Conservation (phyloP, 1,140 invertebrate species). For the Ptiloglossa arizonensis region DNA sequence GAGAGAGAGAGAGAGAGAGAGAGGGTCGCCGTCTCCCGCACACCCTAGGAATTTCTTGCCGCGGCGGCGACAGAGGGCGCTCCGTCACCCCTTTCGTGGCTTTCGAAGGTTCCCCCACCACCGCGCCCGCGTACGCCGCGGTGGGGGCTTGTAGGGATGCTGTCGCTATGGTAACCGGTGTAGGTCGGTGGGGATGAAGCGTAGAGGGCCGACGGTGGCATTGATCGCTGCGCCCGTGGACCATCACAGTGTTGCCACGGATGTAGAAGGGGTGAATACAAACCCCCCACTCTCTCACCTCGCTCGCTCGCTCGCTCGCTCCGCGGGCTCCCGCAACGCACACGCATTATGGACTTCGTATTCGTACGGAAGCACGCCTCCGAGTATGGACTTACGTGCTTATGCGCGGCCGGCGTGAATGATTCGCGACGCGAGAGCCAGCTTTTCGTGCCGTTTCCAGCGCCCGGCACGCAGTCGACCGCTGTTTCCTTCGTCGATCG, state of each 20-base stretch:
- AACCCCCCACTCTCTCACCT: constrained; percentile 52
- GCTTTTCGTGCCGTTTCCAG: constrained; percentile 49
- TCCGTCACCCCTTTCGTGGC: constrained; percentile 68
- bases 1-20: constrained; percentile 49
- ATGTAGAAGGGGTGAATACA: constrained; percentile 76
- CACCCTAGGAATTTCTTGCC: constrained; percentile 69
- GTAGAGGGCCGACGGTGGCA: constrained; percentile 76
- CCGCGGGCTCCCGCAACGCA: constrained; percentile 41
- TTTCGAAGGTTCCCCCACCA: constrained; percentile 68
- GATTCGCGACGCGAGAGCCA: constrained; percentile 64
- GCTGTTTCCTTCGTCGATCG: constrained; percentile 33
- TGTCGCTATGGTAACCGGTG: constrained; percentile 75
- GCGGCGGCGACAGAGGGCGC: constrained; percentile 54
- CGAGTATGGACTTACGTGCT: constrained; percentile 75
- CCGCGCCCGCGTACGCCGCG: constrained; percentile 30
- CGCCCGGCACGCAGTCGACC: constrained; percentile 66
- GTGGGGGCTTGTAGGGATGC: constrained; percentile 75
- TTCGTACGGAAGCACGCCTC: constrained; percentile 71
- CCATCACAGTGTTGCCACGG: constrained; percentile 72
- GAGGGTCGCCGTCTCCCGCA: constrained; percentile 63
- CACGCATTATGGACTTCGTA: constrained; percentile 72
- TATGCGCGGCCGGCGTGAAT: constrained; percentile 72
- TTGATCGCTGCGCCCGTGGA: constrained; percentile 78
- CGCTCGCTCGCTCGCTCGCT: constrained; percentile 22
- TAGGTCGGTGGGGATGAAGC: constrained; percentile 61